Evolutionary conservation across 2,888 invertebrate genomes (phyloP).

Genomic region (Oligia strigilis): DNA sequence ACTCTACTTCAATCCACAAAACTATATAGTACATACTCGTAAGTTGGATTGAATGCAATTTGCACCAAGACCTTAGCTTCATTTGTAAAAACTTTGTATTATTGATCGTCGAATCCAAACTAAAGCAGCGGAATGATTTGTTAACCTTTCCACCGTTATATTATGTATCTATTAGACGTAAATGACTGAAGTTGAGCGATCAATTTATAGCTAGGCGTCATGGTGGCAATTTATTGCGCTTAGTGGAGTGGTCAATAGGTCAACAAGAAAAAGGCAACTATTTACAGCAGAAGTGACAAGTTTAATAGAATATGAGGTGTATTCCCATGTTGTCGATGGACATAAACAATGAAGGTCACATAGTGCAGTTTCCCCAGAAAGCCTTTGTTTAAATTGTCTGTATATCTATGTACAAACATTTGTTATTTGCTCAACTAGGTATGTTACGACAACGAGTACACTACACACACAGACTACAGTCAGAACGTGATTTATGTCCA

Average conservation of each 20-base stretch:
- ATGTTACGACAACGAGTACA: background rate
- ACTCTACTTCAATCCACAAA: background rate
- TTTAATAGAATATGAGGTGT: background rate
- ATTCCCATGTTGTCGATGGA: background rate
- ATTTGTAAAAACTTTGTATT: background rate
- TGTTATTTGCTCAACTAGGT: constrained; percentile 6
- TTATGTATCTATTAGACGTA: constrained; percentile 20
- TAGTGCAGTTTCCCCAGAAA: background rate
- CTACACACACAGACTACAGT: background rate
- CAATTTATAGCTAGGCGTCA: constrained; percentile 41
- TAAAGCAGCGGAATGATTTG: constrained; percentile 6
- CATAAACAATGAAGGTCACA: background rate
- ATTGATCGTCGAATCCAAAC: background rate
- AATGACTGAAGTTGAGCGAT: constrained; percentile 43
- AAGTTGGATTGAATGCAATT: background rate
- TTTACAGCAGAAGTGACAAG: constrained; percentile 2
- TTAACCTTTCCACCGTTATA: constrained; percentile 22
- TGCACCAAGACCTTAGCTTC: background rate
- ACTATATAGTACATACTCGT: no score
- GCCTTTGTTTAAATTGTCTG: background rate
- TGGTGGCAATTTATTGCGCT: constrained; percentile 32
- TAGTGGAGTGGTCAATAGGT: constrained; percentile 38
- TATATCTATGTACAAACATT: background rate
- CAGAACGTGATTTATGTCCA: constrained; percentile 35
- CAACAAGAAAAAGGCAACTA: constrained; percentile 23